These are phyloP conservation scores for Hydroisotoma schaefferi DNA, from an alignment of 2,888 invertebrate species.

Conservation along the genomic window DNA sequence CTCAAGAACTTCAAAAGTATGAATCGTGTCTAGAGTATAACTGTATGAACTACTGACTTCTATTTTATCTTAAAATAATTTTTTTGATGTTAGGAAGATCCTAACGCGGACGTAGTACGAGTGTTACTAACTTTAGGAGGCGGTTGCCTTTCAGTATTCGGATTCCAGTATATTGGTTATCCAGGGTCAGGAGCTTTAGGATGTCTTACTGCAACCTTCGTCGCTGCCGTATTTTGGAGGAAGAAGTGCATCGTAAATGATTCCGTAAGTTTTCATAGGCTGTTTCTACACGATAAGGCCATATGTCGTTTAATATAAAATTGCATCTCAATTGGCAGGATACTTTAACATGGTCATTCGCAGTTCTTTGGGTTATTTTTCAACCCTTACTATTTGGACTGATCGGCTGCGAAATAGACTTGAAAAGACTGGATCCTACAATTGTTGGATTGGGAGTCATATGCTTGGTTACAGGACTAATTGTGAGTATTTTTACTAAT, in stretches of 20 bases:
- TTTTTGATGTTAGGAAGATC: slow-evolving; percentile 9
- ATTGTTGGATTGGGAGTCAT: slow-evolving; percentile 53
- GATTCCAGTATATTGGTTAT: slow-evolving; percentile 60
- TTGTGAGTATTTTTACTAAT: slow-evolving; percentile 43
- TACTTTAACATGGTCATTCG: slow-evolving; percentile 50
- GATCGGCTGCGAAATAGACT: slow-evolving; percentile 56
- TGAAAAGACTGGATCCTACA: slow-evolving; percentile 45
- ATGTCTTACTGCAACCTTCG: slow-evolving; percentile 59
- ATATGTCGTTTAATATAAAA: background rate
- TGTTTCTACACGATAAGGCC: background rate
- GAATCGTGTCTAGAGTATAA: too few relatives aligned
- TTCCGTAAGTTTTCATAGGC: slow-evolving; percentile 16
- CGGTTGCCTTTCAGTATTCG: slow-evolving; percentile 63
- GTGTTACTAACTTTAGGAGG: slow-evolving; percentile 60
- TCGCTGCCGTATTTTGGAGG: slow-evolving; percentile 58
- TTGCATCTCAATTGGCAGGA: slow-evolving; percentile 38
- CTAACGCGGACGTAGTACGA: slow-evolving; percentile 50
- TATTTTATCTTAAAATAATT: background rate
- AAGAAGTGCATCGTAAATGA: slow-evolving; percentile 30
- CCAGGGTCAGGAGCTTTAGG: slow-evolving; percentile 64
- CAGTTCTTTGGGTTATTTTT: slow-evolving; percentile 55
- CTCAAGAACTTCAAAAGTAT: background rate
- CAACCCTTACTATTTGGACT: slow-evolving; percentile 58
- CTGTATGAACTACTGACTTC: too few relatives aligned
- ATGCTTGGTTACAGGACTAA: slow-evolving; percentile 51